Conservation (phyloP, 2,797 vertebrate genomes). For the Gymnocypris eckloni region DNA sequence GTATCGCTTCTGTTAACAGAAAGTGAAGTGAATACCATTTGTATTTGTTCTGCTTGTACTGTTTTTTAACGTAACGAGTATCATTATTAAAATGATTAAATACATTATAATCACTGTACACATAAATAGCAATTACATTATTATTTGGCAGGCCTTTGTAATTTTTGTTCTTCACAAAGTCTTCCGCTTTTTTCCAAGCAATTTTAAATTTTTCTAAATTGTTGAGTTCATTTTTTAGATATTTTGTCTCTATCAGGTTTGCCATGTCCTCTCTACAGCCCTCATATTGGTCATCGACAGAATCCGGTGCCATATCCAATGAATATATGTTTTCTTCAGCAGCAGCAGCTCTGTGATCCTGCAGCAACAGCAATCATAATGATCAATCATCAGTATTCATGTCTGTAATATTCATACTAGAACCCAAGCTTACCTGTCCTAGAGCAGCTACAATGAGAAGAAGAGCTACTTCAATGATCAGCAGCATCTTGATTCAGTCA, state of each 20-base stretch:
- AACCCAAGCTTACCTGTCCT: too few species aligned
- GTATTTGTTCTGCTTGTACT: neutral
- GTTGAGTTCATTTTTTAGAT: neutral
- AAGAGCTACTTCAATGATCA: conserved; percentile 13
- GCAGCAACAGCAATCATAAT: too few species aligned
- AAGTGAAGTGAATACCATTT: neutral
- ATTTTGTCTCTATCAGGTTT: too few species aligned
- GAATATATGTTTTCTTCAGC: too few species aligned
- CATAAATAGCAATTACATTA: neutral
- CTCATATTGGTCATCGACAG: too few species aligned
- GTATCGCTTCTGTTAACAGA: neutral
- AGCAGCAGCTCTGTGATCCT: too few species aligned
- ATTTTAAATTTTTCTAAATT: neutral
- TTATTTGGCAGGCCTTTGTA: neutral
- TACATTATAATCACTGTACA: neutral
- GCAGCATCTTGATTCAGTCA: neutral
- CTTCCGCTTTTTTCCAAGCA: neutral
- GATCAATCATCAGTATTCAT: too few species aligned
- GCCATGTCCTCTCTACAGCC: too few species aligned
- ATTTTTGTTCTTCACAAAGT: rapidly evolving
- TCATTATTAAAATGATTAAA: neutral
- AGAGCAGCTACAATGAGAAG: too few species aligned
- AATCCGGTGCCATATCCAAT: neutral
- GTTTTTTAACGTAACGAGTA: neutral
- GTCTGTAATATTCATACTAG: too few species aligned